These are phyloP conservation scores for Phalacrocorax brasilianus DNA, from an alignment of 2,113 vertebrate species.

Conservation along the genomic window DNA sequence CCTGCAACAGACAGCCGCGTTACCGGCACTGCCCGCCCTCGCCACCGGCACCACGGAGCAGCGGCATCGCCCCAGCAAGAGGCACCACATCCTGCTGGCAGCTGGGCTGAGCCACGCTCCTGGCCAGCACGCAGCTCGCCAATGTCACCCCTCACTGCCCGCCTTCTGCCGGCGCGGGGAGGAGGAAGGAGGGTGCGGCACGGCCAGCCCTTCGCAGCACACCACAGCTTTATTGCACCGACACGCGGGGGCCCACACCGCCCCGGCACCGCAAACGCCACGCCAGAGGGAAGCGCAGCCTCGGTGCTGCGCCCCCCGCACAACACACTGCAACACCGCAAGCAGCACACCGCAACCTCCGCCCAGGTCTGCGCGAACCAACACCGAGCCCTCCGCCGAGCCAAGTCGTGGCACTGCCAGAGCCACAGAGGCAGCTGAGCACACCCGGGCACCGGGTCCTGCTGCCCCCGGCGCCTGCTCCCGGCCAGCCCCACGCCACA, in stretches of 20 bases:
- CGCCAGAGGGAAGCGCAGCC: neutral
- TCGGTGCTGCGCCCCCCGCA: neutral
- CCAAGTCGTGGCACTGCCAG: neutral
- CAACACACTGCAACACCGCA: constrained; percentile 51
- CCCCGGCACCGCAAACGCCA: constrained; percentile 54
- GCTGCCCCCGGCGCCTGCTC: neutral
- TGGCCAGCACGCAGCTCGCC: fast-evolving
- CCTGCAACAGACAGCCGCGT: constrained; percentile 75
- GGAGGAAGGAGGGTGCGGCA: constrained; percentile 42
- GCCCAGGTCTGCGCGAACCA: neutral
- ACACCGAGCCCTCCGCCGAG: neutral
- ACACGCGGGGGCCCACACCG: constrained; percentile 1
- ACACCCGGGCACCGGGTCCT: neutral
- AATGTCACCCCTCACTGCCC: neutral
- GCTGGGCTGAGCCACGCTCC: neutral
- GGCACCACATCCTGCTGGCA: neutral
- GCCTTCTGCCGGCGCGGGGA: neutral
- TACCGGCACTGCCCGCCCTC: neutral
- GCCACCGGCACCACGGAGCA: neutral
- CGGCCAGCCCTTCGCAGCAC: constrained; percentile 55
- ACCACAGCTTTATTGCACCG: constrained; percentile 56
- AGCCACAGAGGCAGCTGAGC: neutral
- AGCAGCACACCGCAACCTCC: constrained; percentile 32
- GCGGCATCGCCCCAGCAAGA: fast-evolving
- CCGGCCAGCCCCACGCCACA: neutral